These are phyloP conservation scores for Hypercompe scribonia DNA, from an alignment of 2,888 invertebrate genomes.

Conservation along the genomic window DNA sequence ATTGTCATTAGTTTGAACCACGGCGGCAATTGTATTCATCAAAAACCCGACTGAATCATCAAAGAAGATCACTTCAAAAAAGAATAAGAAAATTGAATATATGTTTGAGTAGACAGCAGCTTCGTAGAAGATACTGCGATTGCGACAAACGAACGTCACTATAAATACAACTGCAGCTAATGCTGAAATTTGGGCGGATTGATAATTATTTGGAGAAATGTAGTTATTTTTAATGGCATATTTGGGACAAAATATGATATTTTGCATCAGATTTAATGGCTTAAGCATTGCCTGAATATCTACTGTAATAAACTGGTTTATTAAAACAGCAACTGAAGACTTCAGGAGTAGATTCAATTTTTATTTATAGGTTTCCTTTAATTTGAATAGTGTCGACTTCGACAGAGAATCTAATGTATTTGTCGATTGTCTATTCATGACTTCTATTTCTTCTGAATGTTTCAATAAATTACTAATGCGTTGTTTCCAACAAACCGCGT, in stretches of 20 bases:
- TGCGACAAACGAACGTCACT: neutral
- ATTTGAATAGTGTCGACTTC: too few species aligned
- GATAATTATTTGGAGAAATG: too few species aligned
- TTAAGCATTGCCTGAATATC: constrained; percentile 17
- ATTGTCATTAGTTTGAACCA: neutral
- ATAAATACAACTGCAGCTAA: neutral
- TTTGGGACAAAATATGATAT: constrained; percentile 7
- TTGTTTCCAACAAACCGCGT: too few species aligned
- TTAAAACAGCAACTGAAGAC: constrained; percentile 4
- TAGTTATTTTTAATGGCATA: constrained; percentile 15
- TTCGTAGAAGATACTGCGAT: neutral
- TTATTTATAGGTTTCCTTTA: too few species aligned
- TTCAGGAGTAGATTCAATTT: too few species aligned
- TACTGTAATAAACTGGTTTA: constrained; percentile 8
- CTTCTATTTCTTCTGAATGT: too few species aligned
- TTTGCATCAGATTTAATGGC: constrained; percentile 20
- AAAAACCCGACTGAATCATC: neutral
- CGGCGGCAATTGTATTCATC: neutral
- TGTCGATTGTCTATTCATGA: too few species aligned
- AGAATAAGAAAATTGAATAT: neutral
- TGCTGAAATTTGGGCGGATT: neutral
- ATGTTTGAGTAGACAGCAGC: neutral
- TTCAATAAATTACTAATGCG: too few species aligned
- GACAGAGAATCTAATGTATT: too few species aligned
- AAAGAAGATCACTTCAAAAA: neutral